These are phyloP conservation scores for Pleuronectes platessa DNA, from an alignment of 2,113 vertebrate genomes.

Conservation along the genomic window DNA sequence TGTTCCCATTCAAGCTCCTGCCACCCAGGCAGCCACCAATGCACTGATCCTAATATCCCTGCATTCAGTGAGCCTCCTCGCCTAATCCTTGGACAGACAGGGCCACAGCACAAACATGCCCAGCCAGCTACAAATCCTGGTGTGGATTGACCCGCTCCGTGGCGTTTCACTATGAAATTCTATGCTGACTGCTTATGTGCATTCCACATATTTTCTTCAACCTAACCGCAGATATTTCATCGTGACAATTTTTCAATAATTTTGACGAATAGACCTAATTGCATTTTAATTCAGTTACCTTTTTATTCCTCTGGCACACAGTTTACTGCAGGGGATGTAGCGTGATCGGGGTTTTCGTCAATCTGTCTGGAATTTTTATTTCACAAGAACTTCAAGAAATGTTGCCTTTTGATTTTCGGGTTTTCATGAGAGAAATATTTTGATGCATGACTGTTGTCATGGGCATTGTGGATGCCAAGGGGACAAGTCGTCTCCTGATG, in stretches of 20 bases:
- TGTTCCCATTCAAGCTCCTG: constrained; percentile 88
- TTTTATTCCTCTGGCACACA: background rate
- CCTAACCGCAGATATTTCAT: constrained; percentile 14
- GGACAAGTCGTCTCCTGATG: background rate
- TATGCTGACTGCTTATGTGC: constrained; percentile 21
- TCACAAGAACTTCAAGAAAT: background rate
- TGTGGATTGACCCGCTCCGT: constrained; percentile 70
- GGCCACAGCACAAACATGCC: constrained; percentile 69
- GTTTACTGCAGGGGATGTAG: background rate
- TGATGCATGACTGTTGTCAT: background rate
- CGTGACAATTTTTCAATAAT: background rate
- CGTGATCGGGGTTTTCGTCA: background rate
- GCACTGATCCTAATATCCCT: constrained; percentile 85
- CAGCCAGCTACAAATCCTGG: constrained; percentile 80
- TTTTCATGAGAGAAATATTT: background rate
- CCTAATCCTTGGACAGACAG: constrained; percentile 86
- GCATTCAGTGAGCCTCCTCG: constrained; percentile 78
- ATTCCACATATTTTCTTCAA: constrained; percentile 20
- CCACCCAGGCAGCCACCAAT: constrained; percentile 88
- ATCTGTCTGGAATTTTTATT: background rate
- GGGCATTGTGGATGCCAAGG: background rate
- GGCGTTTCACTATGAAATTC: constrained; percentile 26
- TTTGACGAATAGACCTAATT: background rate
- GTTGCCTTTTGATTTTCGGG: background rate
- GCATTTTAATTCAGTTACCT: too few relatives aligned